Base-by-base conservation (phyloP, 2,888 invertebrate genomes). In the Criorhina ranunculi region DNA sequence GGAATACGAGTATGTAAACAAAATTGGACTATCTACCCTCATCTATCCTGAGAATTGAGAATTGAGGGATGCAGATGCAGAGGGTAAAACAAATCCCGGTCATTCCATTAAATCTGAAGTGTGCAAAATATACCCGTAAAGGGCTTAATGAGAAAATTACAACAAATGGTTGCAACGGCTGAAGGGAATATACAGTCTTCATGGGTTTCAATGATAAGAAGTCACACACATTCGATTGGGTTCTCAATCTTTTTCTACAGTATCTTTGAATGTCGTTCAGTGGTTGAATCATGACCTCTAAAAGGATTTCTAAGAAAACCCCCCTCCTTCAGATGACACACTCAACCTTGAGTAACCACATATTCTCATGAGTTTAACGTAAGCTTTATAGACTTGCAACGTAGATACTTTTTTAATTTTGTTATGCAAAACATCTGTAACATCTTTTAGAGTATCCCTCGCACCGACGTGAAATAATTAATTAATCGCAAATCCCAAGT, bases 111-210 rank as follows among this genome's bases (percentile, higher is more conserved):
- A 24, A 40, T 66, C 44, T 72, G 44, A 35, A 46, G 70, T 72
- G 77, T 77, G 82, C 82, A 66, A 70, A 78, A 67, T 37, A 53
- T 51, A 60, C 53, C 73, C 42, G 59, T 49, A 73, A 67, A 79
- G 66, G 57, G 64, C 62, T 83, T 73, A 83, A 83, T 75, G 64
- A 44, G 67, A 75, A 67, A 73, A 79, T 69, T 73, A 69, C 67
- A 57, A 44, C 8, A 29, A 8, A 46, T 59, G 19, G 31, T 29
- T 42, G 2, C n/a, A n/a, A 31, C 11, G 24, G 33, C 24, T 11
- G 11, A 49, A 64, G 17, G 57, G 51, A 15, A 1, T 9, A 64
- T 19, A 49, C 40, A 9, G 19, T 15, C 12, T 51, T 51, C 17
- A 17, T 62, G 44, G 0, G 11, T 6, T 15, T 15, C 19, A 12